Evolutionary conservation across 2,797 vertebrate genomes (phyloP).

Genomic region (Rhadinocentrus ornatus): DNA sequence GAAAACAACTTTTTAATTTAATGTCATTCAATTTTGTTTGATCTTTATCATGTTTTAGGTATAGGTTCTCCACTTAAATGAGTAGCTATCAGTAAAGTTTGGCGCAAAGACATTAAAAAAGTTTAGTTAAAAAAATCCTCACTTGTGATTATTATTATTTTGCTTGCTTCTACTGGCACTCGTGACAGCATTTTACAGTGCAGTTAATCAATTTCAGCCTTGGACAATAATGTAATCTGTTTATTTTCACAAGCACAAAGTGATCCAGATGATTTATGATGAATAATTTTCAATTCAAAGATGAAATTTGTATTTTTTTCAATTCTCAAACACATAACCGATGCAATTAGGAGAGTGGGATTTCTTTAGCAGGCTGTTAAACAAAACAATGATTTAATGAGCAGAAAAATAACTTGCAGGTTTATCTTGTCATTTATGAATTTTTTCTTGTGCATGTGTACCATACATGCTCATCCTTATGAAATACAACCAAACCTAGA

Average conservation of each 20-base stretch:
- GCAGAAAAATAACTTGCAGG: not conserved
- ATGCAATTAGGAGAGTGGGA: not conserved
- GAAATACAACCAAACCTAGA: not conserved
- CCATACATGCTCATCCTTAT: too few species aligned
- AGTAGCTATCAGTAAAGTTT: not conserved
- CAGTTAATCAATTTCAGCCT: not conserved
- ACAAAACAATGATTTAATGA: not conserved
- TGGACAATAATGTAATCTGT: not conserved
- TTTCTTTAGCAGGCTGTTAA: not conserved
- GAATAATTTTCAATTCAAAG: too few species aligned
- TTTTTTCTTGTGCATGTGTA: not conserved
- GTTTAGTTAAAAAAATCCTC: not conserved
- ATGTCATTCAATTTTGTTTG: not conserved
- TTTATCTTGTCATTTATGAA: not conserved
- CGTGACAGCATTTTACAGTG: not conserved
- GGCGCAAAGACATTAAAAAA: not conserved
- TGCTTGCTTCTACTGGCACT: not conserved
- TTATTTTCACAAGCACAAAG: not conserved
- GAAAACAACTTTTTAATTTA: not conserved
- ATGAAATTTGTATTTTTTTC: too few species aligned
- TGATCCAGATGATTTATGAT: not conserved
- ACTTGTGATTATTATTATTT: not conserved
- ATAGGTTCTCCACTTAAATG: not conserved
- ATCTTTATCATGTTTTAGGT: not conserved
- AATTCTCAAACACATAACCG: not conserved